Conservation (phyloP, 2,113 vertebrate species). For the Eublepharis macularius region DNA sequence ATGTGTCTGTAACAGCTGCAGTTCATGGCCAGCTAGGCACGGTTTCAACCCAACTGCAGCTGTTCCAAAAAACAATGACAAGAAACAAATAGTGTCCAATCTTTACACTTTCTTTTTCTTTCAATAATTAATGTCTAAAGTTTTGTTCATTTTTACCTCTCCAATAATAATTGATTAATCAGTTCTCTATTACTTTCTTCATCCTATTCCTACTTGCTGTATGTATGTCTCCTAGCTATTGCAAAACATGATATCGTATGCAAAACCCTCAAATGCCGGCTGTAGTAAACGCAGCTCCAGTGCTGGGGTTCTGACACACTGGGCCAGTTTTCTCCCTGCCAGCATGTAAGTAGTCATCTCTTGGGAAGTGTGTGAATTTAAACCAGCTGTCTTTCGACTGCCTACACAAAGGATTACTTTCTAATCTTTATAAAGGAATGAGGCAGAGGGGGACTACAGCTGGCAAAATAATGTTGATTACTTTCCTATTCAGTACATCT, state of each 20-base stretch:
- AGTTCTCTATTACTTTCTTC: no score
- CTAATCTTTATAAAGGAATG: neutral
- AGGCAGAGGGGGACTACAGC: neutral
- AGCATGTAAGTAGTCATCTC: conserved; percentile 13
- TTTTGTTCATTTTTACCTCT: no score
- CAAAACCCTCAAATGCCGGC: neutral
- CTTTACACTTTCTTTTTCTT: no score
- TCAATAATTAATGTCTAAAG: no score
- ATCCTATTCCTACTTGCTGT: neutral
- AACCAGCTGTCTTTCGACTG: conserved; percentile 26
- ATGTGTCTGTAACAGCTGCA: conserved; percentile 62
- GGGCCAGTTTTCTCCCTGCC: neutral
- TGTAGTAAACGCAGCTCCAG: conserved; percentile 6
- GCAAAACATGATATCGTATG: neutral
- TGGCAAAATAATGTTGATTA: neutral
- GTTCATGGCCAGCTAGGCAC: conserved; percentile 31
- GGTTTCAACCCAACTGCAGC: conserved; percentile 45
- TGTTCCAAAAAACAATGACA: conserved; percentile 37
- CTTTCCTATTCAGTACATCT: neutral
- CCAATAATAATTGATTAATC: no score
- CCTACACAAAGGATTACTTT: neutral
- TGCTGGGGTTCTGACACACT: neutral
- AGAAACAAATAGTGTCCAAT: neutral
- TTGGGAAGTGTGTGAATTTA: neutral
- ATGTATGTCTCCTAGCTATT: conserved; percentile 20